These are phyloP conservation scores for Athrips mouffetella DNA, from an alignment of 2,888 invertebrate genomes.

Conservation along the genomic window DNA sequence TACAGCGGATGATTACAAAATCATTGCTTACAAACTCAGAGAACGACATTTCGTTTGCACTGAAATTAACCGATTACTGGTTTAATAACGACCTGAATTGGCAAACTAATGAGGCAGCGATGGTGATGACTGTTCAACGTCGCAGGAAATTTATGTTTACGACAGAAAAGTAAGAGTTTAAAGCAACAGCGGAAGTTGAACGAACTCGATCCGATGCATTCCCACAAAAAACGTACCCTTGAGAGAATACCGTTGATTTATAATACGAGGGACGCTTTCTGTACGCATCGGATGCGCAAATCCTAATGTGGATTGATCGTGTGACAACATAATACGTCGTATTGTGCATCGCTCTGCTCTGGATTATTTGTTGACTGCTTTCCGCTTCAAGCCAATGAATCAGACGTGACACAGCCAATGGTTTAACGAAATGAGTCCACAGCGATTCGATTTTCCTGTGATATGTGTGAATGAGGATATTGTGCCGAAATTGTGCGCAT, in stretches of 20 bases:
- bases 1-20: conserved; percentile 10
- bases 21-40: conserved; percentile 11
- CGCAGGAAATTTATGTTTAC: background rate
- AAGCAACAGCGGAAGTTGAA: conserved; percentile 29
- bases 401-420: conserved; percentile 6
- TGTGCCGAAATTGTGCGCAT: background rate
- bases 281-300: conserved; percentile 12
- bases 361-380: conserved; percentile 10
- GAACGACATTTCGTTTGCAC: background rate
- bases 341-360: background rate
- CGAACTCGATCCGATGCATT: conserved; percentile 23
- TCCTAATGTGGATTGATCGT: conserved; percentile 9
- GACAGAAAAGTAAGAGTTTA: conserved; percentile 7
- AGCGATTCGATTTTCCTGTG: conserved; percentile 1
- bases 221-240: conserved; percentile 21
- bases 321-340: conserved; percentile 10
- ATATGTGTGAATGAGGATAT: background rate
- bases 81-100: background rate
- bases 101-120: conserved; percentile 45
- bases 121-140: conserved; percentile 86
- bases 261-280: conserved; percentile 12
- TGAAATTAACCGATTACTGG: background rate
- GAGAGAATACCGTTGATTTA: conserved; percentile 19
- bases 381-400: conserved; percentile 8
- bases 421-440: conserved; percentile 3